Conservation (phyloP, 1,140 invertebrate species). For the Drosophila athabasca region DNA sequence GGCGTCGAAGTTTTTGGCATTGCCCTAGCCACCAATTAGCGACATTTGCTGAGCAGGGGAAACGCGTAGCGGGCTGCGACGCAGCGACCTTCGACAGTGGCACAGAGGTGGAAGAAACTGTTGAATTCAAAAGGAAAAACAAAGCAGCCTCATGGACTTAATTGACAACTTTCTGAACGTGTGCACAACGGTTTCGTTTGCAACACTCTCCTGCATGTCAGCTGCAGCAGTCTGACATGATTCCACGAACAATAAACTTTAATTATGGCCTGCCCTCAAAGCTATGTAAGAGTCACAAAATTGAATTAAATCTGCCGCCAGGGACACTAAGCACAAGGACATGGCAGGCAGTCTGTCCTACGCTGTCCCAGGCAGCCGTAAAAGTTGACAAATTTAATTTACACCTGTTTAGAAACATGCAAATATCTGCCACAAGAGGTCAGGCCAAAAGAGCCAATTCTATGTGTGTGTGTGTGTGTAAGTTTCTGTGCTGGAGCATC, state of each 20-base stretch:
- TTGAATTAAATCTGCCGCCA: conserved; percentile 36
- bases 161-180: conserved; percentile 70
- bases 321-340: conserved; percentile 1
- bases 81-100: conserved; percentile 43
- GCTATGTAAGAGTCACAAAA: conserved; percentile 32
- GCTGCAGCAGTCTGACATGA: conserved; percentile 11
- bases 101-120: conserved; percentile 39
- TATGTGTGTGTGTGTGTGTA: neutral
- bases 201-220: neutral
- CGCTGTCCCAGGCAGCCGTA: conserved; percentile 15
- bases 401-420: conserved; percentile 48
- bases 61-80: neutral
- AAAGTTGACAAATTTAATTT: conserved; percentile 61
- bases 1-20: conserved; percentile 45
- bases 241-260: conserved; percentile 46
- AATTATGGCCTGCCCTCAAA: conserved; percentile 34
- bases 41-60: conserved; percentile 6
- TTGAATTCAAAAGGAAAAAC: conserved; percentile 22
- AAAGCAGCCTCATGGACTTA: conserved; percentile 51
- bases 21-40: conserved; percentile 68
- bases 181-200: conserved; percentile 28
- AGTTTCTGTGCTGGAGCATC: neutral
- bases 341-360: neutral
- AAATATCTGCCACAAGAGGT: conserved; percentile 30
- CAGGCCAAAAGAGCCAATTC: neutral